Conservation (phyloP, 2,797 vertebrate species). For the Pogoniulus pusillus region DNA sequence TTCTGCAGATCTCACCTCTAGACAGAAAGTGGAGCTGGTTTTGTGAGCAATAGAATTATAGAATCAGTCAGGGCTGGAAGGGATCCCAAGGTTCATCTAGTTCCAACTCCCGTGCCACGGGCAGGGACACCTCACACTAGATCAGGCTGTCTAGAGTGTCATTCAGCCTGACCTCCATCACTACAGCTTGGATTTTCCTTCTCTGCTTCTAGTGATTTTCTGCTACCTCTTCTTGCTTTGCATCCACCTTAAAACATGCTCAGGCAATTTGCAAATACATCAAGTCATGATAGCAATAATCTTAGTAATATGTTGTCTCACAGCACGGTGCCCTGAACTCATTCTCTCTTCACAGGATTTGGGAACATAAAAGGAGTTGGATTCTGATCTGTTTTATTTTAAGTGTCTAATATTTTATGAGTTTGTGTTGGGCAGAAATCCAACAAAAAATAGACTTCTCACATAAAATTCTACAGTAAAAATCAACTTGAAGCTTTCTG, state of each 20-base stretch:
- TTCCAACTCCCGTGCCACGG: too few relatives aligned
- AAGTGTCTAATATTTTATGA: slow-evolving; percentile 15
- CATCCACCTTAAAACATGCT: neutral
- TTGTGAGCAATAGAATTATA: neutral
- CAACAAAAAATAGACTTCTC: neutral
- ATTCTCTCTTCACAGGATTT: neutral
- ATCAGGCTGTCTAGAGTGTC: too few relatives aligned
- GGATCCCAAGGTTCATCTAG: too few relatives aligned
- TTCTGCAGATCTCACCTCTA: neutral
- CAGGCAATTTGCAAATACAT: neutral
- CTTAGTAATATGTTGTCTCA: neutral
- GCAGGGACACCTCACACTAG: too few relatives aligned
- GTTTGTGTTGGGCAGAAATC: neutral
- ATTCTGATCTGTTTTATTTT: slow-evolving; percentile 25
- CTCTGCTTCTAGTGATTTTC: neutral
- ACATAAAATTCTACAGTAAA: slow-evolving; percentile 10
- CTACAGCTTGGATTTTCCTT: neutral
- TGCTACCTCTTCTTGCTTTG: neutral
- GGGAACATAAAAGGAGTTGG: neutral
- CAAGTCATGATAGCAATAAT: neutral
- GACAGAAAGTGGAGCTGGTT: neutral
- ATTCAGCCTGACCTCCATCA: neutral
- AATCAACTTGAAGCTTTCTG: slow-evolving; percentile 7
- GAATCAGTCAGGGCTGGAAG: too few relatives aligned
- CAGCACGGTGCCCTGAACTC: neutral